These are phyloP conservation scores for Microtus richardsoni DNA, from an alignment of 2,113 vertebrate species.

Conservation along the genomic window DNA sequence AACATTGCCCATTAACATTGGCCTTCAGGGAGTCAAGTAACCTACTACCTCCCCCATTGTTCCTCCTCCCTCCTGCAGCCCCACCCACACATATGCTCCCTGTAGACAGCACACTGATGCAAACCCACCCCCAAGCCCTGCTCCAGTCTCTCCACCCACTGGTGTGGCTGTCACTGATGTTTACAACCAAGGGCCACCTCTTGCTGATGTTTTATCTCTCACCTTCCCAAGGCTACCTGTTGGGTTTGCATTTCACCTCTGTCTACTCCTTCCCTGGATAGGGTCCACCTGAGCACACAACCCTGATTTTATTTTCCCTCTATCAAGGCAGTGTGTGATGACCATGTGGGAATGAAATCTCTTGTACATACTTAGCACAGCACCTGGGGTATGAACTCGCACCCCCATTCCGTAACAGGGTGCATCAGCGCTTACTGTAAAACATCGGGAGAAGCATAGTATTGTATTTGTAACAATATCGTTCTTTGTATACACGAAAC, in stretches of 20 bases:
- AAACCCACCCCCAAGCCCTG: constrained; percentile 68
- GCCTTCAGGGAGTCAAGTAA: constrained; percentile 74
- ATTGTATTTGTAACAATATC: constrained; percentile 90
- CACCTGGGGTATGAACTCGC: constrained; percentile 85
- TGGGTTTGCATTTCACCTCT: constrained; percentile 64
- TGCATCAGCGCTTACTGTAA: constrained; percentile 86
- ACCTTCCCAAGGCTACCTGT: constrained; percentile 3
- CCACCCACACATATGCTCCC: not conserved
- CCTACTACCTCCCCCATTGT: constrained; percentile 79
- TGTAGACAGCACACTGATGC: not conserved
- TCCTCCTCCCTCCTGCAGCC: not conserved
- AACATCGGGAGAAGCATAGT: constrained; percentile 88
- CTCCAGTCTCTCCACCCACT: constrained; percentile 42
- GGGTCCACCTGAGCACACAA: constrained; percentile 59
- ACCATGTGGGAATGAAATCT: constrained; percentile 77
- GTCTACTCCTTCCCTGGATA: constrained; percentile 66
- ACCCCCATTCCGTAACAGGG: constrained; percentile 87
- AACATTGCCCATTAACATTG: not conserved
- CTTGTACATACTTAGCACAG: constrained; percentile 88
- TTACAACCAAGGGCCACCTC: constrained; percentile 86
- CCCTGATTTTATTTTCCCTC: constrained; percentile 68
- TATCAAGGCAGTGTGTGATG: constrained; percentile 76
- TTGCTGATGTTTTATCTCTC: constrained; percentile 27
- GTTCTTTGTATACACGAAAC: constrained; percentile 89
- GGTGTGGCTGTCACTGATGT: constrained; percentile 83